Percentiles rank a stretch among this genome's conserved stretches.
Evolutionary conservation across 2,113 vertebrate species (phyloP).

Genomic region (Nanorana parkeri): DNA sequence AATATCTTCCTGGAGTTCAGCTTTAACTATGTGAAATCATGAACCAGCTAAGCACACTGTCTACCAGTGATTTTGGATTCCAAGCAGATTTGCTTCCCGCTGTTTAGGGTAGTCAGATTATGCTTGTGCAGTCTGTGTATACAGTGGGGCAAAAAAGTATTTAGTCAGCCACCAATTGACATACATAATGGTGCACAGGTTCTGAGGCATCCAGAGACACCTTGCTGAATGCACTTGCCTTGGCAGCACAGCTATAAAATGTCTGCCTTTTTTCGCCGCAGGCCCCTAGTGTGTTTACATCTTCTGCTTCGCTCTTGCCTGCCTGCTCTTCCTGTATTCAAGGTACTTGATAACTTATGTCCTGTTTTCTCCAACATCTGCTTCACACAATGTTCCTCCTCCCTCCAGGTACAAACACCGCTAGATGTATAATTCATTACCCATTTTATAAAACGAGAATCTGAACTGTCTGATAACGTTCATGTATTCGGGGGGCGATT

Average conservation of each 20-base stretch:
- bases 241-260: not conserved
- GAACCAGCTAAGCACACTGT: no score
- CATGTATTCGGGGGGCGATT: not conserved
- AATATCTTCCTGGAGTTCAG: no score
- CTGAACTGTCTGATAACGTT: not conserved
- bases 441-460: not conserved
- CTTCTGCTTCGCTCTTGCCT: conserved; percentile 15
- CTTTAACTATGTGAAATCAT: no score
- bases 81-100: no score
- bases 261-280: conserved; percentile 12
- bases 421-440: not conserved
- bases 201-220: no score
- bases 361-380: not conserved
- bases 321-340: not conserved
- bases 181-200: not conserved
- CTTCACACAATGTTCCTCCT: not conserved
- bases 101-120: no score
- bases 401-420: not conserved
- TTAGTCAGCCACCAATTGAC: no score
- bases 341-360: not conserved
- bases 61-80: no score
- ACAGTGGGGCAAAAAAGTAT: no score
- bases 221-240: no score
- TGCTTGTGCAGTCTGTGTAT: no score
- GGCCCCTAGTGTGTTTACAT: conserved; percentile 15